Evolutionary conservation across 2,888 invertebrate genomes (phyloP), one percentile per base, ranked within the genome.

Genomic region (Ditula angustiorana): DNA sequence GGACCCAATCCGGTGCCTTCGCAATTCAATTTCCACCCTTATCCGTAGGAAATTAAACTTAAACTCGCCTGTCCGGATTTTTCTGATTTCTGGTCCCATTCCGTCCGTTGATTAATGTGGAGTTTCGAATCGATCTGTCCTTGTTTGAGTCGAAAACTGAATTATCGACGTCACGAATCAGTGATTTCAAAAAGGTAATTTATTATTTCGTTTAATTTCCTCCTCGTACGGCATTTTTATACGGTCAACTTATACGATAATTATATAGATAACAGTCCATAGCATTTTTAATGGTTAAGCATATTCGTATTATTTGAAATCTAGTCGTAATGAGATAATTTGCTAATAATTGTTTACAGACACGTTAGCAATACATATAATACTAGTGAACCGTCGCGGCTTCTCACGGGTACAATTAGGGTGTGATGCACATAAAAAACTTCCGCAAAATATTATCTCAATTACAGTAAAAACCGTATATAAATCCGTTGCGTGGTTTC

Each of bases 91-190:
- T 46, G 10, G 56, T 59, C n/a, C 61, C 65, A 26, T 61, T 61
- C 26, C 24, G 58, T 46, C 56, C 68, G 64, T 65, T 74, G 72
- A 76, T 74, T 73, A 72, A 73, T 74, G 70, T 59, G 55, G 58
- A 60, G 59, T 44, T 57, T 59, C 37, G 58, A 66, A 71, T 69
- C 72, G 72, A 74, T 69, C 72, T 67, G 69, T 71, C 71, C 69
- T 66, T 67, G 64, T 67, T 70, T 61, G 70, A 67, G 66, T 63
- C 72, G 69, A 66, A 64, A 71, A 70, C 64, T 68, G 69, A 69
- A 72, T 72, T 70, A 66, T 70, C 69, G 62, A 49, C 50, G 68
- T 69, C 69, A 55, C 71, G 59, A 67, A 59, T 69, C 71, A 69
- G 57, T 67, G 70, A 68, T 47, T 75, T 71, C 71, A 65, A 53